These are phyloP conservation scores for Pampusana beccarii DNA, from an alignment of 2,113 vertebrate species.

Conservation along the genomic window DNA sequence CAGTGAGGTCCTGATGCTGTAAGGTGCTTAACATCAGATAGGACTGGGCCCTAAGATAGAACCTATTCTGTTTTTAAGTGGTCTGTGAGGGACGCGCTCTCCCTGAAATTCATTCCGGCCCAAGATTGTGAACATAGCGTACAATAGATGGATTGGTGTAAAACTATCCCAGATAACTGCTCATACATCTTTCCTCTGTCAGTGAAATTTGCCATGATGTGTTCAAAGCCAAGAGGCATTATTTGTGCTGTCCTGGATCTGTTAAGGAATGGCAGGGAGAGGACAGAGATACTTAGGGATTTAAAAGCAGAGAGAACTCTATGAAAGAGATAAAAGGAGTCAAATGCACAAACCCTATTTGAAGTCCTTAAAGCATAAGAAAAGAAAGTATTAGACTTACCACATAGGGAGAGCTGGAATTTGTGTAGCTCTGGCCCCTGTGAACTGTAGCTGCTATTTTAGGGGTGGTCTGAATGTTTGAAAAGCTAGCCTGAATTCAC, in stretches of 20 bases:
- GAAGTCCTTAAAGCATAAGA: slow-evolving; percentile 71
- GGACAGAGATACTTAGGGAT: slow-evolving; percentile 70
- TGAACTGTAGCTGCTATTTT: slow-evolving; percentile 71
- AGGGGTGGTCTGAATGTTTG: slow-evolving; percentile 54
- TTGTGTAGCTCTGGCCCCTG: slow-evolving; percentile 67
- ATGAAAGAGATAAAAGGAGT: slow-evolving; percentile 73
- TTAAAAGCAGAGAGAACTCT: slow-evolving; percentile 71
- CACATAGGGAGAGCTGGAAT: slow-evolving; percentile 70
- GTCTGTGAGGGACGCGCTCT: slow-evolving; percentile 19
- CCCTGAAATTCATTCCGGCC: slow-evolving; percentile 58
- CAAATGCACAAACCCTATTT: slow-evolving; percentile 72
- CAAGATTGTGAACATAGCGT: slow-evolving; percentile 47
- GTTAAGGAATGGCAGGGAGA: slow-evolving; percentile 71
- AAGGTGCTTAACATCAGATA: slow-evolving; percentile 65
- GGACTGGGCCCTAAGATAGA: slow-evolving; percentile 39
- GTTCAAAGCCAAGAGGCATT: slow-evolving; percentile 71
- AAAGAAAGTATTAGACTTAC: slow-evolving; percentile 73
- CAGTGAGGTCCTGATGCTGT: neutral
- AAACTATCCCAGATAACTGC: slow-evolving; percentile 70
- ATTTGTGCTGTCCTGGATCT: slow-evolving; percentile 73
- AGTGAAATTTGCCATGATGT: slow-evolving; percentile 70
- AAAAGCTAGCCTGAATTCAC: slow-evolving; percentile 57
- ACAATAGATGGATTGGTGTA: slow-evolving; percentile 74
- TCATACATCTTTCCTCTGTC: slow-evolving; percentile 66
- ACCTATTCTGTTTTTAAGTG: slow-evolving; percentile 58